A percentile compares a stretch with the other conserved stretches of the same genome.
These are phyloP conservation scores for Cuculus canorus DNA, from an alignment of 2,797 vertebrate species.

Conservation along the genomic window DNA sequence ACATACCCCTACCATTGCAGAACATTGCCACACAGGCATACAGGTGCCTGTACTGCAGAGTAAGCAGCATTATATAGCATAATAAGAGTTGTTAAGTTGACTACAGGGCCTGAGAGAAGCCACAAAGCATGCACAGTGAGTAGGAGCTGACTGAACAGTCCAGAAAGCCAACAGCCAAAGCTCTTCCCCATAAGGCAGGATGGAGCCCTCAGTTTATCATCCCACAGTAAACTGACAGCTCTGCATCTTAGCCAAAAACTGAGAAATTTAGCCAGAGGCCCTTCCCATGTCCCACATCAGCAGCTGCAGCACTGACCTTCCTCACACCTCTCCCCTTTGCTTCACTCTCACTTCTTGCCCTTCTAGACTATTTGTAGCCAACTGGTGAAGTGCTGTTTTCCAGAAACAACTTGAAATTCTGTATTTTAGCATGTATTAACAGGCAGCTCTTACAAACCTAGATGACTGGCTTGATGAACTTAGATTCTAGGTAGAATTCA, in stretches of 20 bases:
- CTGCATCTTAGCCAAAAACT: background rate
- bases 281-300: background rate
- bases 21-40: background rate
- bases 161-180: background rate
- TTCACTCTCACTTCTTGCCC: background rate
- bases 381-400: background rate
- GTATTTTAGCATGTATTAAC: background rate
- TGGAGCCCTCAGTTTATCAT: background rate
- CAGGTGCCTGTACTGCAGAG: background rate
- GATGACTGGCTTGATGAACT: background rate
- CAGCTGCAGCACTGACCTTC: conserved; percentile 33
- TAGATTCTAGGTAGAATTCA: background rate
- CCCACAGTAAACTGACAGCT: background rate
- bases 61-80: background rate
- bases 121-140: rapidly evolving
- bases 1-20: rapidly evolving
- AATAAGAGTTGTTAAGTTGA: background rate
- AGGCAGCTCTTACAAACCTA: background rate
- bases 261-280: background rate
- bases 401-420: background rate
- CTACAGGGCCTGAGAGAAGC: background rate
- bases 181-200: background rate
- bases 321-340: conserved; percentile 6
- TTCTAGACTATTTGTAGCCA: background rate
- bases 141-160: background rate